Base-by-base conservation (phyloP, 2,113 vertebrate genomes). In the Cyprinus carpio region DNA sequence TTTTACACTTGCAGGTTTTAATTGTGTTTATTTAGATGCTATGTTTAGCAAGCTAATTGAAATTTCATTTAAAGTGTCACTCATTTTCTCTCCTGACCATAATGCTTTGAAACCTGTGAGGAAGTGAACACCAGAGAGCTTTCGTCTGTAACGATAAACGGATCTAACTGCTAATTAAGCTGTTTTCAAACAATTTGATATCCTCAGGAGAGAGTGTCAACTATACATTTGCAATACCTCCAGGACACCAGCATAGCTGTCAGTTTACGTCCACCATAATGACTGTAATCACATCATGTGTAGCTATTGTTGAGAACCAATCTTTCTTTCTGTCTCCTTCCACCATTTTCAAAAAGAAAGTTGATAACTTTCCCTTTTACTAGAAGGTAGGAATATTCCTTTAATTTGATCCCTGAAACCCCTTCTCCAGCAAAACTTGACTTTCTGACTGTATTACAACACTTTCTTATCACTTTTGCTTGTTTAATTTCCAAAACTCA, bases 141-240 rank as follows among this genome's bases (percentile, higher is more conserved):
- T 87, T 85, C 80, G 3, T 56, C 40, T 51, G 37, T 34, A 12
- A 75, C 18, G 29, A 74, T 54, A 54, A 56, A 62, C 6, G 15
- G 54, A 82, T 83, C 18, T 46, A 56, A 13, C 31, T 49, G 75
- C 82, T 85, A 87, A 87, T 81, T 85, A 82, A 80, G 81, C 46
- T 85, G 67, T 87, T 85, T 89, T 89, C 75, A 85, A 89, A 85
- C 20, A 78, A 78, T 80, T 60, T 62, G 49, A 76, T 87, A 85
- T 83, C 62, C 75, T 43, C 76, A 64, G 29, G 60, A 86, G 81
- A 69, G 40, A 84, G 65, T 67, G 62, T 79, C 74, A 54, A 16
- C 75, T 49, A 60, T 25, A 37, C 8, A 51, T 81, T 58, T 75
- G 58, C 81, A 85, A 46, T 76, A 87, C 49, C 65, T 87, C 37